Base-by-base conservation (phyloP, 2,797 vertebrate species). In the Clarias platycephalus region DNA sequence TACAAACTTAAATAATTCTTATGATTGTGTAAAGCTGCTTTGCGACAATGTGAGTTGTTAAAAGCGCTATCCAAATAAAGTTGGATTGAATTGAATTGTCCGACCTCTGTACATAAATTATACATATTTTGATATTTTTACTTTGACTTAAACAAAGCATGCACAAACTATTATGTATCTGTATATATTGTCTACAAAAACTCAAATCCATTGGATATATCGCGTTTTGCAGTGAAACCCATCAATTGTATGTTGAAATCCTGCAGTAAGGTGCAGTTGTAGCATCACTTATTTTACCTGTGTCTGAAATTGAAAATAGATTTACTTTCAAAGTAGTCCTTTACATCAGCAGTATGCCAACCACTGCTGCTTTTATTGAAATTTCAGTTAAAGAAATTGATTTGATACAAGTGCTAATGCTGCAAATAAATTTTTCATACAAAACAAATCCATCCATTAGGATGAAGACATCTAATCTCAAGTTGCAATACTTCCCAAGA, bases 401-500 rank as follows among this genome's bases (percentile, higher is more conserved):
- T 22, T 66, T 66, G 28, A 34, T 53, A n/a, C 40, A 58, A 55
- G 24, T 58, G 58, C 58, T 75, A 80, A 58, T 34, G 8, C 62
- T 81, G 28, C 49, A 74, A 40, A 60, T 34, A 76, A 76, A 77
- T 37, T 60, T 60, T 77, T 10, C 5, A 12, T 72, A 53, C 28
- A 57, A 75, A 74, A 75, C 22, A 57, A 40, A 58, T 40, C 0
- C 10, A 67, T 53, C 20, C 64, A 10, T 53, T 62, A 16, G 22
- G 57, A 37, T 82, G 24, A 63, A 70, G 60, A 37, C 10, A 72
- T 64, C 64, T 75, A 60, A 60, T 71, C 66, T 77, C 79, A 83
- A 72, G 34, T 68, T 49, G 75, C 53, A 24, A 57, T 77, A 66
- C 81, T 88, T 85, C 64, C 81, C 20, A 84, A 53, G 37, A 71